Conservation (phyloP, 2,888 invertebrate species). For the Deladenus siricidicola region DNA sequence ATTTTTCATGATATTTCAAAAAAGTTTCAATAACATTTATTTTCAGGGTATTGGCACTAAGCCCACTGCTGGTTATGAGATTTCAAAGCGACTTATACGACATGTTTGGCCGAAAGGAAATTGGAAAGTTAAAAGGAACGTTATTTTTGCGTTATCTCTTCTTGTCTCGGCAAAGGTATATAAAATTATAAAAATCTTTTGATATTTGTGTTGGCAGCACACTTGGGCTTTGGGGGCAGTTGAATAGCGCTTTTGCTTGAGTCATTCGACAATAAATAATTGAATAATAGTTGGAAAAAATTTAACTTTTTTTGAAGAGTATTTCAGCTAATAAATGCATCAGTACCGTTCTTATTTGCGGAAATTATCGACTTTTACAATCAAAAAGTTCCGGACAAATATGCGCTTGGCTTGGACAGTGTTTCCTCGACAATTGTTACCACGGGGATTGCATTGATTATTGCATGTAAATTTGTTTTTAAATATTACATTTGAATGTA, state of each 20-base stretch:
- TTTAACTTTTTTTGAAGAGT: too few species aligned
- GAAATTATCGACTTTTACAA: conserved; percentile 82
- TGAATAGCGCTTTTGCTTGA: too few species aligned
- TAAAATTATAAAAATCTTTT: too few species aligned
- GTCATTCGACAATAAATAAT: neutral
- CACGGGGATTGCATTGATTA: conserved; percentile 44
- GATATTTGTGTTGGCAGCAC: too few species aligned
- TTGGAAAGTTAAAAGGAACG: conserved; percentile 67
- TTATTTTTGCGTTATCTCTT: conserved; percentile 66
- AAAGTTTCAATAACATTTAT: neutral
- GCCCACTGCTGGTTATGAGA: conserved; percentile 31
- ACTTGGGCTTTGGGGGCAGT: too few species aligned
- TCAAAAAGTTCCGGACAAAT: conserved; percentile 50
- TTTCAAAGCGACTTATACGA: conserved; percentile 33
- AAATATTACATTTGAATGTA: neutral
- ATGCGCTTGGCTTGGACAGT: conserved; percentile 33
- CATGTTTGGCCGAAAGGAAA: conserved; percentile 65
- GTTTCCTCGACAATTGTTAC: conserved; percentile 40
- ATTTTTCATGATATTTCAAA: neutral
- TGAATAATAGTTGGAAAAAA: neutral
- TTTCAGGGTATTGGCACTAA: conserved; percentile 22
- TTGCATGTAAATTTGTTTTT: conserved; percentile 39
- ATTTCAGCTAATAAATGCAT: conserved; percentile 70
- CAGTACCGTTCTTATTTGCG: conserved; percentile 91
- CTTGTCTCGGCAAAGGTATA: conserved; percentile 59